Conservation (phyloP, 2,888 invertebrate species). For the Micoletzkya japonica region DNA sequence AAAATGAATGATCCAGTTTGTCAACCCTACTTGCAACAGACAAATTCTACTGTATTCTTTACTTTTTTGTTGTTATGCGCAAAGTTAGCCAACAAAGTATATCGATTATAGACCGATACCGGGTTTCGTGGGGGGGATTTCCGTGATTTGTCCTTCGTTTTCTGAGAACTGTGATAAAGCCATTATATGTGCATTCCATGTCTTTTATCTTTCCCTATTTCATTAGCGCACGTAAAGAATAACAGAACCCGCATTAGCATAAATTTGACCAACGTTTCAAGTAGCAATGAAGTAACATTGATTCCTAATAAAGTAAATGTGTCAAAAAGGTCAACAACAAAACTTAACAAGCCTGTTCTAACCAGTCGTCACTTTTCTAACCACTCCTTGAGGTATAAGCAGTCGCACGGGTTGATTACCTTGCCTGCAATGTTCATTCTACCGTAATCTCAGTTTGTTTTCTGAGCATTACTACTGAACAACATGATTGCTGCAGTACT, state of each 20-base stretch:
- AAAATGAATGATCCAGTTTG: neutral
- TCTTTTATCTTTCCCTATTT: too few species aligned
- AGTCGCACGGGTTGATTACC: constrained; percentile 28
- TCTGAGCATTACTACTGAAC: neutral
- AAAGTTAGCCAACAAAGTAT: neutral
- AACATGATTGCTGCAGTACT: neutral
- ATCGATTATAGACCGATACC: constrained; percentile 1
- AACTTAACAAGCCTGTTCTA: neutral
- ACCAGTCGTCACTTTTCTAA: too few species aligned
- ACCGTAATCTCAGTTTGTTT: neutral
- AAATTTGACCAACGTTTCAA: too few species aligned
- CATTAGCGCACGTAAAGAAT: too few species aligned
- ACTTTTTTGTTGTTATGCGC: neutral
- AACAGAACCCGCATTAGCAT: too few species aligned
- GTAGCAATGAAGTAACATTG: too few species aligned
- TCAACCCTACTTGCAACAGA: neutral
- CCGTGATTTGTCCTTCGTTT: too few species aligned
- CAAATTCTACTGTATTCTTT: neutral
- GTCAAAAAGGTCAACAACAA: neutral
- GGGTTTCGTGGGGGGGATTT: too few species aligned
- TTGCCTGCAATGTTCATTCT: constrained; percentile 16
- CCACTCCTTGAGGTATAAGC: constrained; percentile 25
- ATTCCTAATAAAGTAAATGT: too few species aligned
- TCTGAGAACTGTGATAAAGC: too few species aligned
- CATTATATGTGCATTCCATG: too few species aligned